Evolutionary conservation across 1,140 invertebrate species (phyloP).

Genomic region (Cardiocondyla obscurior): DNA sequence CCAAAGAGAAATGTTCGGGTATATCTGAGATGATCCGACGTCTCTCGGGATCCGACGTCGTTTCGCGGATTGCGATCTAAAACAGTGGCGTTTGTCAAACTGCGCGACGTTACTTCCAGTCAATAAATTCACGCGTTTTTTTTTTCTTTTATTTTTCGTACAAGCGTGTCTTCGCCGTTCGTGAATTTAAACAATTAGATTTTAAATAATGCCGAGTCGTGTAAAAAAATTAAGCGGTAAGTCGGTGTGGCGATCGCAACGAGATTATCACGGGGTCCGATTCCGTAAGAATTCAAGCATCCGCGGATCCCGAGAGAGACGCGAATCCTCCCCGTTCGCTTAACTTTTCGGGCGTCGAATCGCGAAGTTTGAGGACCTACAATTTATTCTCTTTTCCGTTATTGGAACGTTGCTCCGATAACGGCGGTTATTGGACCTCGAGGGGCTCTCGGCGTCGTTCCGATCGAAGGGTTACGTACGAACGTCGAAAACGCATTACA

Average conservation of each 20-base stretch:
- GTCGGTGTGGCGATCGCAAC: too few species aligned
- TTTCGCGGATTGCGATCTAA: conserved; percentile 12
- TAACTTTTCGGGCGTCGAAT: neutral
- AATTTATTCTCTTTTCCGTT: neutral
- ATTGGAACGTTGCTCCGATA: neutral
- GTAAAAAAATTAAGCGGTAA: too few species aligned
- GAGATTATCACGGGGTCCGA: too few species aligned
- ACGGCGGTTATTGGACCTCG: conserved; percentile 10
- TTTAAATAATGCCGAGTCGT: too few species aligned
- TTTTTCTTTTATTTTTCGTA: too few species aligned
- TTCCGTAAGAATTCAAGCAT: neutral
- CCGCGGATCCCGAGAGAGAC: too few species aligned
- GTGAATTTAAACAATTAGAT: neutral
- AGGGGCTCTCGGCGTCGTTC: neutral
- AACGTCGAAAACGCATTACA: too few species aligned
- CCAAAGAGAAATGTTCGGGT: conserved; percentile 70
- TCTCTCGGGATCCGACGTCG: neutral
- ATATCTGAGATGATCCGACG: conserved; percentile 43
- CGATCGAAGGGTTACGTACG: too few species aligned
- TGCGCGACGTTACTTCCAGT: conserved; percentile 7
- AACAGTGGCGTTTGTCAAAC: neutral
- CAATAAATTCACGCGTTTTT: too few species aligned
- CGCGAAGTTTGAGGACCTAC: neutral
- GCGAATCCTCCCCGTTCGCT: neutral
- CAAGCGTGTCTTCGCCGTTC: neutral